Percentiles rank a stretch among this genome's conserved stretches.
Conservation (phyloP, 2,113 vertebrate species). For the Pedionomus torquatus region DNA sequence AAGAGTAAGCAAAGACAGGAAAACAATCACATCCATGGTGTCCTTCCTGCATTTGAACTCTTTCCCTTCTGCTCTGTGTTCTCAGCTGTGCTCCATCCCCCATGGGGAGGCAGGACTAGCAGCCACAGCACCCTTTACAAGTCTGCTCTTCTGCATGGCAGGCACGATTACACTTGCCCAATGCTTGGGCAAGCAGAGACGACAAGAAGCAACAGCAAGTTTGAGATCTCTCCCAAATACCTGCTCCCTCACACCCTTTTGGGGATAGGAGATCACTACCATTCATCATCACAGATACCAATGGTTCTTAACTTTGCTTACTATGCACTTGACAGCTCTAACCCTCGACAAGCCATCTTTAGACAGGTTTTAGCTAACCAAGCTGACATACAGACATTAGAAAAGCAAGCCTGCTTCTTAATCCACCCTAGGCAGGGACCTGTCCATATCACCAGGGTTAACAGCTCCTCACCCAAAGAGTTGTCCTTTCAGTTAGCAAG, state of each 20-base stretch:
- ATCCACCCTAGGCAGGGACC: not conserved
- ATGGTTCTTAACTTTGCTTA: accelerated
- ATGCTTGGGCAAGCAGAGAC: too few species aligned
- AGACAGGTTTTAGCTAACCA: not conserved
- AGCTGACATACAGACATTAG: not conserved
- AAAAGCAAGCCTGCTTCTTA: not conserved
- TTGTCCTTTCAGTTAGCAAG: not conserved
- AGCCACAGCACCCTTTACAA: not conserved
- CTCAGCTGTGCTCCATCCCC: conserved; percentile 37
- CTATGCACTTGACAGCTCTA: not conserved
- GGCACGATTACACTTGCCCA: accelerated
- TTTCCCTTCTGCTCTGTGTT: conserved; percentile 19
- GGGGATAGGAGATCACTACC: not conserved
- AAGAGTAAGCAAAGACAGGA: not conserved
- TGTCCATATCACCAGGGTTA: not conserved
- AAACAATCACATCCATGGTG: not conserved
- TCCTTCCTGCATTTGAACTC: conserved; percentile 24
- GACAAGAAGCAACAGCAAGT: not conserved
- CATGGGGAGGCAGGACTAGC: accelerated
- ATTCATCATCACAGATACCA: not conserved
- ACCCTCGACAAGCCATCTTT: not conserved
- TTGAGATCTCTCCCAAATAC: not conserved
- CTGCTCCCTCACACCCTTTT: not conserved
- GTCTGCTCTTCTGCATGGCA: accelerated
- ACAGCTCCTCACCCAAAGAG: not conserved